Base-by-base conservation (phyloP, 1,140 invertebrate genomes). In the Drosophila mojavensis region DNA sequence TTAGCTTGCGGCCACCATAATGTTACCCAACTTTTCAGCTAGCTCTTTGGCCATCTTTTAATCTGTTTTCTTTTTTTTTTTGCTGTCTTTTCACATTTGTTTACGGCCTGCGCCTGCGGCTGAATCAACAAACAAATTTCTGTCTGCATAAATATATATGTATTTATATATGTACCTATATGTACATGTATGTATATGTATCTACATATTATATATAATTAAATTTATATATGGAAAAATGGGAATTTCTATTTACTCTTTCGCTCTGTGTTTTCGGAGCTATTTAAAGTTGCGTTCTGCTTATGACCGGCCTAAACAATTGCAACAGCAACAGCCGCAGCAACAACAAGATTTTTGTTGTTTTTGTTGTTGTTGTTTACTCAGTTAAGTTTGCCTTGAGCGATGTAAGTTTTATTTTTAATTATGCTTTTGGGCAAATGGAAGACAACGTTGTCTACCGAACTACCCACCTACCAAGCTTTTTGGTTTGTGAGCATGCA, bases 321-420 rank as follows among this genome's bases (percentile, higher is more conserved):
- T 48, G 67, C 51, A 51, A 11, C 51, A 67, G 61, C 50, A 55
- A 9, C 50, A 67, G 11, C 41, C 55, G 7, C 39, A 59, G 36
- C 10, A 26, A 39, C 28, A 48, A 60, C 28, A 17, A 17, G 0
- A 17, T 17, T 17, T 17, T 17, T 17, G 17, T 17, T 0, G 33
- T 68, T 69, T 3, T 41, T 41, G 39, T 41, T 41, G 39, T 56
- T 60, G 69, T 26, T 69, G 67, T 67, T 70, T 45, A 61, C 56
- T 70, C 74, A 62, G 50, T 33, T 51, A 30, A 55, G 33, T 43
- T 64, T 24, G 68, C 70, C 67, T 60, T 53, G 41, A 75, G 53
- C 65, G 69, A 59, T 85, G 74, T 71, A 81, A 78, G 69, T 75
- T 78, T 84, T 78, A 78, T 72, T 75, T 78, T 84, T 78, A 82